Percentiles rank a stretch among this genome's conserved stretches.
These are phyloP conservation scores for Dendrocincla tyrannina DNA, from an alignment of 2,797 vertebrate species.

Conservation along the genomic window DNA sequence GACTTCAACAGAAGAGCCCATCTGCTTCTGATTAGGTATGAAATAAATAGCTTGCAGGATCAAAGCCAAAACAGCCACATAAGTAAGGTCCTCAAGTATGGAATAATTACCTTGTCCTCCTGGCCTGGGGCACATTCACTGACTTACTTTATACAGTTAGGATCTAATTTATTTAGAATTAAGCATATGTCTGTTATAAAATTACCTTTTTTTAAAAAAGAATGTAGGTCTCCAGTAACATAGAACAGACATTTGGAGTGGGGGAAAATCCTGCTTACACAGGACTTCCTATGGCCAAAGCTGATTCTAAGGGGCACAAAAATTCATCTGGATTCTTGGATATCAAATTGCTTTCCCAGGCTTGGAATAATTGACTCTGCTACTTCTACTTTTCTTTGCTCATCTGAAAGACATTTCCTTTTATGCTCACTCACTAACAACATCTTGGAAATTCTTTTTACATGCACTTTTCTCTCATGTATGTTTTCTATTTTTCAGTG, in stretches of 20 bases:
- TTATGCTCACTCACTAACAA: background rate
- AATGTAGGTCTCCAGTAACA: background rate
- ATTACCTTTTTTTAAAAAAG: background rate
- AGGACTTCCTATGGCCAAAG: background rate
- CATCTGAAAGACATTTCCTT: conserved; percentile 30
- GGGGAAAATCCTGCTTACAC: background rate
- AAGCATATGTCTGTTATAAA: background rate
- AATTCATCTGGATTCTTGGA: background rate
- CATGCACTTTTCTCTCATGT: background rate
- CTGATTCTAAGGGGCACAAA: background rate
- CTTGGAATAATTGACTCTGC: background rate
- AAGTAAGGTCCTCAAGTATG: background rate
- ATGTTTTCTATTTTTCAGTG: background rate
- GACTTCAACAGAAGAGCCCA: background rate
- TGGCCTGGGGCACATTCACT: background rate
- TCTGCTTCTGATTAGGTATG: conserved; percentile 24
- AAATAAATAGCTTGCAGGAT: background rate
- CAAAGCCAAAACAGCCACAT: background rate
- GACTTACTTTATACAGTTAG: background rate
- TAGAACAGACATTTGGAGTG: background rate
- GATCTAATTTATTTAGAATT: background rate
- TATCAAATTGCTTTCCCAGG: conserved; percentile 6
- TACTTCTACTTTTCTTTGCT: background rate
- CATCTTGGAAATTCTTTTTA: background rate
- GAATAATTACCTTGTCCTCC: background rate